Conservation (phyloP, 2,888 invertebrate genomes). For the Bellardia bayeri region DNA sequence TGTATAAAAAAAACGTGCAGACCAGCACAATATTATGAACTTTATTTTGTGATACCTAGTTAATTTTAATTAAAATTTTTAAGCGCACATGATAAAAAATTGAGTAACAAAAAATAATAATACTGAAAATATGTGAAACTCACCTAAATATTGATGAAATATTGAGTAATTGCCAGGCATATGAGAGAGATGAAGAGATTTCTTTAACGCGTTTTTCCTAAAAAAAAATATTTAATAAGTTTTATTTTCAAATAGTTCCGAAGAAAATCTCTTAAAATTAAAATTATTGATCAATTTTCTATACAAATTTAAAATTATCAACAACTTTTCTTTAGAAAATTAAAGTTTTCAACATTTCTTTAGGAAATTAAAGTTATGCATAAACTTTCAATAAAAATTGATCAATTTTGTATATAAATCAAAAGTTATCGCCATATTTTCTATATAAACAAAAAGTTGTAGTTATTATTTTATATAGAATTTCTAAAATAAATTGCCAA, state of each 20-base stretch:
- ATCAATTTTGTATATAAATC: too few species aligned
- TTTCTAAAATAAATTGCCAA: conserved; percentile 3
- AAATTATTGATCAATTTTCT: neutral
- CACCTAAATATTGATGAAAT: conserved; percentile 85
- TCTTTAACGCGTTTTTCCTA: conserved; percentile 89
- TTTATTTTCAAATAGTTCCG: neutral
- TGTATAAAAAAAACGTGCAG: conserved; percentile 13
- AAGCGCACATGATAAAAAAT: conserved; percentile 57
- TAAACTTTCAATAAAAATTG: too few species aligned
- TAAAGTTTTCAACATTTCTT: too few species aligned
- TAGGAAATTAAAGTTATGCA: too few species aligned
- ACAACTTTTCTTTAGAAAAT: neutral
- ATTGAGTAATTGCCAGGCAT: conserved; percentile 88
- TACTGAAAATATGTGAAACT: conserved; percentile 47
- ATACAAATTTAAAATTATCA: neutral
- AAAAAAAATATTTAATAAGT: conserved; percentile 43
- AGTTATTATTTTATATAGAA: neutral
- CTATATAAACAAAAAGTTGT: neutral
- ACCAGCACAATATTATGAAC: neutral
- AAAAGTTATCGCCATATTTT: too few species aligned
- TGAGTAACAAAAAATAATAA: conserved; percentile 36
- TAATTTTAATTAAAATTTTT: conserved; percentile 13
- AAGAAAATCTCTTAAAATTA: neutral
- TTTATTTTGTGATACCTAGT: conserved; percentile 26
- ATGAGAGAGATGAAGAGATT: conserved; percentile 87